These are phyloP conservation scores for Litocranius walleri DNA, from an alignment of 2,113 vertebrate genomes.

Conservation along the genomic window DNA sequence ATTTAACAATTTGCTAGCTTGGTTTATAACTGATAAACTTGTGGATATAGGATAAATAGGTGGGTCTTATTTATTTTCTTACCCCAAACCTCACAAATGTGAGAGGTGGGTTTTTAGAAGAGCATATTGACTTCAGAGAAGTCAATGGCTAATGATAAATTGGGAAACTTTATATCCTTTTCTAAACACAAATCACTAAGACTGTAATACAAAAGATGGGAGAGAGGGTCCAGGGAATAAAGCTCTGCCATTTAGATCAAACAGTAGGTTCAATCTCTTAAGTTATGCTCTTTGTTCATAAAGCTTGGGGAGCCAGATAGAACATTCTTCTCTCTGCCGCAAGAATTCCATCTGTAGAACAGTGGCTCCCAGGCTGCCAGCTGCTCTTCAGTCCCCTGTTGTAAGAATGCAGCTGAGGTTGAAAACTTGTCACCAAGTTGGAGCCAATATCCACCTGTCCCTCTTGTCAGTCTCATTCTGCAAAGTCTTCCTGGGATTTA, in stretches of 20 bases:
- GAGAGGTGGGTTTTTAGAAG: not conserved
- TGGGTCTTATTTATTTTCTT: not conserved
- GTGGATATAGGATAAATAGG: not conserved
- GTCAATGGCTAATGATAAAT: not conserved
- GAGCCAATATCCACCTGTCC: constrained; percentile 82
- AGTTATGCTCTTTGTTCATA: constrained; percentile 43
- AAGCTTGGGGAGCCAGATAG: not conserved
- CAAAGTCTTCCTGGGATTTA: constrained; percentile 76
- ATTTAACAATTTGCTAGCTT: not conserved
- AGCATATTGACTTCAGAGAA: not conserved
- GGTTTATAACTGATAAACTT: not conserved
- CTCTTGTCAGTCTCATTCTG: constrained; percentile 81
- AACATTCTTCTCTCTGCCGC: constrained; percentile 76
- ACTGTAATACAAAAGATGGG: not conserved
- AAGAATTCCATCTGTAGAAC: constrained; percentile 75
- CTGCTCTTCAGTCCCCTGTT: constrained; percentile 76
- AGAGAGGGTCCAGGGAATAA: not conserved
- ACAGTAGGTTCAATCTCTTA: not conserved
- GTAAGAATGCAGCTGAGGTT: constrained; percentile 80
- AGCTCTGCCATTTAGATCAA: constrained; percentile 49
- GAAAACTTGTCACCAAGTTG: constrained; percentile 81
- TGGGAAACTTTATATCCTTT: not conserved
- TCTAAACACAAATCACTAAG: not conserved
- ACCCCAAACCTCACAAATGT: not conserved
- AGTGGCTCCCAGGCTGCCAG: constrained; percentile 75